These are phyloP conservation scores for Athalia cordata DNA, from an alignment of 2,888 invertebrate species.

Conservation along the genomic window DNA sequence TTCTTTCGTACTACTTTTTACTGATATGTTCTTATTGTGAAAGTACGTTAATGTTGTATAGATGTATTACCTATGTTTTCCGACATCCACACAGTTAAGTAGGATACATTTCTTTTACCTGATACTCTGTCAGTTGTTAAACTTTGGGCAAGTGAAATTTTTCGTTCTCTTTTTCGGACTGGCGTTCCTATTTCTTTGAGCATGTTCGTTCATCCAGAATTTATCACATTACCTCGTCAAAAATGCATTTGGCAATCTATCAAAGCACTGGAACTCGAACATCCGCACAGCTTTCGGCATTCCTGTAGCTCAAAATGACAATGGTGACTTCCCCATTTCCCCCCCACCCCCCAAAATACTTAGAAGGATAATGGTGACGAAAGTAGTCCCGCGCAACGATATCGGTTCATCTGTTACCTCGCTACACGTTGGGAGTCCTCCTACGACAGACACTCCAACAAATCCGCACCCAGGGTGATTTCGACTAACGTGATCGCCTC, in stretches of 20 bases:
- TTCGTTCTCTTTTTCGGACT: background rate
- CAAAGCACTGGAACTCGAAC: background rate
- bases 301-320: conserved; percentile 46
- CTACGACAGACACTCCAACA: conserved; percentile 6
- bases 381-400: conserved; percentile 17
- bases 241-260: background rate
- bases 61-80: too few species aligned
- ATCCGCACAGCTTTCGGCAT: conserved; percentile 26
- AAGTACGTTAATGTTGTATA: too few species aligned
- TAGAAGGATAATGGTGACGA: background rate
- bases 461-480: conserved; percentile 15
- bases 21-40: too few species aligned
- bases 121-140: too few species aligned
- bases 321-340: conserved; percentile 27
- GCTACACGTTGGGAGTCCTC: conserved; percentile 14
- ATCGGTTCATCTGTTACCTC: conserved; percentile 10
- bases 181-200: background rate
- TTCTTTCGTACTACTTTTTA: background rate
- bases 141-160: background rate
- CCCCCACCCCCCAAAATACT: conserved; percentile 25
- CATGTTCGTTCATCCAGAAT: conserved; percentile 14
- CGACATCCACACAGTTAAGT: too few species aligned
- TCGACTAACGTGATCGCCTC: conserved; percentile 13
- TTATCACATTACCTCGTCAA: conserved; percentile 31
- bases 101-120: too few species aligned